These are phyloP conservation scores for Zoanthus gigantus DNA, from an alignment of 92 coral and sea anemone genomes.

Conservation along the genomic window DNA sequence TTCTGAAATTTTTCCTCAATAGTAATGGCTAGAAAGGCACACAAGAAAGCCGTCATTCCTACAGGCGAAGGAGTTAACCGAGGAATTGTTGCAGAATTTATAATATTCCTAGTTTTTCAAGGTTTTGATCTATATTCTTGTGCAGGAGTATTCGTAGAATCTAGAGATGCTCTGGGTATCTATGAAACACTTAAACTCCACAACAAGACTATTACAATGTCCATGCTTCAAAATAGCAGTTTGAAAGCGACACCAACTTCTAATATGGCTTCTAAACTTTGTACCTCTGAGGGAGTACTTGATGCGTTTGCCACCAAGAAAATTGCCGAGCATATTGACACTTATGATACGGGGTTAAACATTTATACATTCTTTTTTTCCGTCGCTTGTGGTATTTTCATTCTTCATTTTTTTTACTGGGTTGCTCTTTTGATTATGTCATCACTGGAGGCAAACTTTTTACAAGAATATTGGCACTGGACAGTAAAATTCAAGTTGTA, in stretches of 20 bases:
- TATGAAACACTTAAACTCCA: conserved; percentile 62
- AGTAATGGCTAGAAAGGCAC: conserved; percentile 74
- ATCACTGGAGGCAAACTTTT: conserved; percentile 74
- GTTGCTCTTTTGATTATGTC: conserved; percentile 75
- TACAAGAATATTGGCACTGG: conserved; percentile 86
- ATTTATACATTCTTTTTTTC: conserved; percentile 76
- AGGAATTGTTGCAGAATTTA: conserved; percentile 84
- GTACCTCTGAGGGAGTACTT: conserved; percentile 65
- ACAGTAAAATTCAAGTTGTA: conserved; percentile 77
- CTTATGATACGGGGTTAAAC: conserved; percentile 61
- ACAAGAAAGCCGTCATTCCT: conserved; percentile 63
- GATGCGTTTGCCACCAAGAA: conserved; percentile 71
- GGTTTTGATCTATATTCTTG: conserved; percentile 87
- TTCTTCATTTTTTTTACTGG: conserved; percentile 86
- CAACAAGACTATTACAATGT: conserved; percentile 32
- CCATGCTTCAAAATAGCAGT: background rate
- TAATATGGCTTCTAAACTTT: conserved; percentile 69
- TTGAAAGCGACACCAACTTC: conserved; percentile 38
- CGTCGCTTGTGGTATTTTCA: conserved; percentile 77
- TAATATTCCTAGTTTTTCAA: conserved; percentile 85
- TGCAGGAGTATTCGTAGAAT: conserved; percentile 75
- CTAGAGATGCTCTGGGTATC: conserved; percentile 51
- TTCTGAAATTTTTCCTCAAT: background rate
- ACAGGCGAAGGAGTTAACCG: conserved; percentile 86
- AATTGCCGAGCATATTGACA: conserved; percentile 57